These are phyloP conservation scores for Myotis findleyi DNA, from an alignment of 2,797 vertebrate genomes.

Conservation along the genomic window DNA sequence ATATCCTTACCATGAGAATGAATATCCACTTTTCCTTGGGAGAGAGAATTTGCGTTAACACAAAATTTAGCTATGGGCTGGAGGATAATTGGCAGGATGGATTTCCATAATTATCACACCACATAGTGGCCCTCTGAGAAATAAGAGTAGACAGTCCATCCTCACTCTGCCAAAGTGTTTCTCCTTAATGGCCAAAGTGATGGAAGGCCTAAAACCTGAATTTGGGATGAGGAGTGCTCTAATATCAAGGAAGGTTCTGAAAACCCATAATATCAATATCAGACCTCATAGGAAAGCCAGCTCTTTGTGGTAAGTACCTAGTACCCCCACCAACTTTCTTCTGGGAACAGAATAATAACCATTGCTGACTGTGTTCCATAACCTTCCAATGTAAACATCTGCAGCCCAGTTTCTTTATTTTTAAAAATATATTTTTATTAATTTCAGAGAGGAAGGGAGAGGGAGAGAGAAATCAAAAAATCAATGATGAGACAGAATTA, in stretches of 20 bases:
- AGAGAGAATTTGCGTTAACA: conserved; percentile 46
- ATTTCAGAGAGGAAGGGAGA: no score
- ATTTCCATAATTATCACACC: not conserved
- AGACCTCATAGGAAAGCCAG: not conserved
- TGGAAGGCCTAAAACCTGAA: not conserved
- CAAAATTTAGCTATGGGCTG: not conserved
- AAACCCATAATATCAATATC: not conserved
- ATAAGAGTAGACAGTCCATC: not conserved
- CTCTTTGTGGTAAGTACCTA: not conserved
- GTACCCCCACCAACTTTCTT: not conserved
- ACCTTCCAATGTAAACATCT: not conserved
- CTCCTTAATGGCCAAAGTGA: not conserved
- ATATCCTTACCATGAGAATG: not conserved
- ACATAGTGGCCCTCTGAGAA: not conserved
- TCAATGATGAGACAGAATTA: no score
- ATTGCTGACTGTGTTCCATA: not conserved
- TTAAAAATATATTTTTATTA: no score
- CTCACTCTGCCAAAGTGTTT: not conserved
- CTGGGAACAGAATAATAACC: not conserved
- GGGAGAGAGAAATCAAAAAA: no score
- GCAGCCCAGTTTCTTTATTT: not conserved
- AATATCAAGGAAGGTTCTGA: not conserved
- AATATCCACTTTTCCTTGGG: not conserved
- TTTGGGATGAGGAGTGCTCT: not conserved
- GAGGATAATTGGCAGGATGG: not conserved